A percentile compares a stretch with the other conserved stretches of the same genome.
These are phyloP conservation scores for Procapra przewalskii DNA, from an alignment of 2,113 vertebrate species.

Conservation along the genomic window DNA sequence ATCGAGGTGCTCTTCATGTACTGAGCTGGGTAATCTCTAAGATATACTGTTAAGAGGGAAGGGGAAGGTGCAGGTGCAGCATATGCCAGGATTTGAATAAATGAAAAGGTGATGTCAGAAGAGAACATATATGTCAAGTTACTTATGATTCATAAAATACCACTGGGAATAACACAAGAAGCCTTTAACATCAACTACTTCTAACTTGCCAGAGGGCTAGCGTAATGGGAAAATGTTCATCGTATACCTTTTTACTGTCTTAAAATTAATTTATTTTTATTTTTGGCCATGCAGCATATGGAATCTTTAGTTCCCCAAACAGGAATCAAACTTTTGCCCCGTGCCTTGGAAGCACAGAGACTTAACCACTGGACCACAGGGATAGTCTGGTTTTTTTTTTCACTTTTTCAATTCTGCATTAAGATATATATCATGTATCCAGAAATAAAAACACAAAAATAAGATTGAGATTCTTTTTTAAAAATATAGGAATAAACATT, in stretches of 20 bases:
- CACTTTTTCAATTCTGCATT: not conserved
- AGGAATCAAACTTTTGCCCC: not conserved
- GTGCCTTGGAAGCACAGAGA: not conserved
- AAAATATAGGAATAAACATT: not conserved
- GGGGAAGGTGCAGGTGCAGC: rapidly evolving
- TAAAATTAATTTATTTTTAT: not conserved
- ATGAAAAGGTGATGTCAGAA: not conserved
- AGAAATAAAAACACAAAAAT: not conserved
- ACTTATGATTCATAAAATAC: not conserved
- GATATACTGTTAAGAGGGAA: rapidly evolving
- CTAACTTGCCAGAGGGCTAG: too few relatives aligned
- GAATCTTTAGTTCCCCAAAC: not conserved
- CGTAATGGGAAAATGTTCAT: not conserved
- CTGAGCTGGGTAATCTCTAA: not conserved
- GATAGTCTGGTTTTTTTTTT: not conserved
- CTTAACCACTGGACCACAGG: not conserved
- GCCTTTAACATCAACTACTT: not conserved
- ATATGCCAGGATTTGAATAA: not conserved
- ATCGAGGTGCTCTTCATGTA: rapidly evolving
- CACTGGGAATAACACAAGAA: not conserved
- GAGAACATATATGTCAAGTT: not conserved
- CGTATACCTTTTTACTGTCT: not conserved
- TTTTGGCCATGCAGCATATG: not conserved
- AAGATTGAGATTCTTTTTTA: not conserved
- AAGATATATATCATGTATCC: not conserved